Conservation (phyloP, 2,888 invertebrate species). For the Yponomeuta plumbellus region DNA sequence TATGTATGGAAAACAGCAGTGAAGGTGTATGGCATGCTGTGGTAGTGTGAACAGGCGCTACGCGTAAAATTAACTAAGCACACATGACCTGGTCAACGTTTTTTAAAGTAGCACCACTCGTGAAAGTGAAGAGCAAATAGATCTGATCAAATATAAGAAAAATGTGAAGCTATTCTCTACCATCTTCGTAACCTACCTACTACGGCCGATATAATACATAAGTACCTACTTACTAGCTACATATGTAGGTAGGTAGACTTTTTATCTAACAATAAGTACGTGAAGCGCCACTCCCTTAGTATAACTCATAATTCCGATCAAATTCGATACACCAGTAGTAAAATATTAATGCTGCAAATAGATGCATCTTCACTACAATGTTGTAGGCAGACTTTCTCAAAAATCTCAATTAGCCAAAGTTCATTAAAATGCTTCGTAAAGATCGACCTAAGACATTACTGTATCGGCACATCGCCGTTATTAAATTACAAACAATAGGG, state of each 20-base stretch:
- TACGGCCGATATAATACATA: neutral
- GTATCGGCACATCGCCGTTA: neutral
- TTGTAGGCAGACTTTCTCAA: neutral
- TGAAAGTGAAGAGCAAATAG: conserved; percentile 69
- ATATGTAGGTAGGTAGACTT: neutral
- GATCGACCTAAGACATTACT: neutral
- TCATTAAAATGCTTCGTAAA: neutral
- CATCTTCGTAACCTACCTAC: neutral
- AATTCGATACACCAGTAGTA: neutral
- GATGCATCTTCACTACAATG: neutral
- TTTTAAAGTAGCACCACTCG: conserved; percentile 66
- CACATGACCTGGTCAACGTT: conserved; percentile 60
- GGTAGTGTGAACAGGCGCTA: conserved; percentile 26
- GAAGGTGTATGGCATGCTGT: neutral
- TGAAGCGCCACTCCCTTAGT: too few relatives aligned
- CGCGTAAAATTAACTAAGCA: conserved; percentile 54
- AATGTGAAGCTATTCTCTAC: conserved; percentile 10
- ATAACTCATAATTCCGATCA: neutral
- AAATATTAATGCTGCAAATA: neutral
- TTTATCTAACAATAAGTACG: too few relatives aligned
- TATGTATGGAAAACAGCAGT: too few relatives aligned
- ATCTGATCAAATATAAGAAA: conserved; percentile 53
- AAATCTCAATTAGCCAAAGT: neutral
- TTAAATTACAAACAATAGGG: neutral
- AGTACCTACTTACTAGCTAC: neutral